Evolutionary conservation across 2,113 vertebrate genomes (phyloP), one percentile per base, ranked within the genome.

Genomic region (Paracanthobrama guichenoti): DNA sequence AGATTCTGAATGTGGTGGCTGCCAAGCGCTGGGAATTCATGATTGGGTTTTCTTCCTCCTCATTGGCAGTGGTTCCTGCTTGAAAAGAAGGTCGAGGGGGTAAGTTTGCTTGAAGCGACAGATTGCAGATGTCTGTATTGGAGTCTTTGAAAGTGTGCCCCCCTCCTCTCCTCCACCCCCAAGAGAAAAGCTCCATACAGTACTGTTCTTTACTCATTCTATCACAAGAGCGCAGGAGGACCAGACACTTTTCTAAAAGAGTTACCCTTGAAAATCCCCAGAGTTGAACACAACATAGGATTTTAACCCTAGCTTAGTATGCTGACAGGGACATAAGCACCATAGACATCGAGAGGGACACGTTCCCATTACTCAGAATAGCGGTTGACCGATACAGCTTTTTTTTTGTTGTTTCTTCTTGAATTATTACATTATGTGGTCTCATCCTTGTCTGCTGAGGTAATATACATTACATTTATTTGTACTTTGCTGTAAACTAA

Each of bases 121-220:
- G 85, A 88, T 88, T 88, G 87, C 82, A 88, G 87, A 88, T 88
- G 87, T 88, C 87, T 88, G 81, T 88, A 84, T 88, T 88, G 84
- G 82, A 88, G 69, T 81, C 79, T 84, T 85, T 88, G 82, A 84
- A 80, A 86, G 81, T 75, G 76, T 14, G 62, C 9, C 55, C 77
- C 77, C 84, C 72, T 79, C 26, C 35, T 86, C 48, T 42, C 35
- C 57, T 53, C 26, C 72, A 84, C 39, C 71, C 50, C 44, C 67
- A 71, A 46, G 84, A 88, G 84, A 82, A 85, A 86, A 84, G 82
- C 84, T 53, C 77, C 81, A 87, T 87, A 79, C 74, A 86, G 84
- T 84, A 81, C 42, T 76, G 77, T 86, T 86, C 62, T 88, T 60
- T 73, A 64, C 71, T 76, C 62, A 83, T 50, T 66, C 55, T 83